Conservation (phyloP, 2,113 vertebrate genomes). For the Coptodon bakossiorum region DNA sequence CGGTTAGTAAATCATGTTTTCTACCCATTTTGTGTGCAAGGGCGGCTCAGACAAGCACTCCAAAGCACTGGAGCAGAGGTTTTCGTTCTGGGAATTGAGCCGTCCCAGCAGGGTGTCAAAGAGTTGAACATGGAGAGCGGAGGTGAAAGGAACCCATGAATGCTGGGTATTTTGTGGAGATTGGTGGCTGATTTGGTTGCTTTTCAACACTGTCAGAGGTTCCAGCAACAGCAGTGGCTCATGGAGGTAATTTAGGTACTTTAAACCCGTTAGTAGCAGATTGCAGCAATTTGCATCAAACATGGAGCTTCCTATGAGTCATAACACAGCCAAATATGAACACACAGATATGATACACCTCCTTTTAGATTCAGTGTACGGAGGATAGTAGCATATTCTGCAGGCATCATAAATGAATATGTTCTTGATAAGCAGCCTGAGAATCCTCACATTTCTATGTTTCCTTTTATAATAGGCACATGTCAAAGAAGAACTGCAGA, state of each 20-base stretch:
- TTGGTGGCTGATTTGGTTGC: not conserved
- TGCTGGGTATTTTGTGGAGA: not conserved
- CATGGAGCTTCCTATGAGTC: not conserved
- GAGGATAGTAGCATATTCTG: not conserved
- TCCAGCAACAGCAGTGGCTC: not conserved
- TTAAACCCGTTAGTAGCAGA: not conserved
- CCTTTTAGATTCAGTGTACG: not conserved
- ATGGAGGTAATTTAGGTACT: not conserved
- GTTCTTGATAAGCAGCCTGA: not conserved
- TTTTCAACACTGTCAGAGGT: not conserved
- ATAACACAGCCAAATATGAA: not conserved
- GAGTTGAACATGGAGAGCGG: not conserved
- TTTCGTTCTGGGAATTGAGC: not conserved
- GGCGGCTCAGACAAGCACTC: not conserved
- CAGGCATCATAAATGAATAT: not conserved
- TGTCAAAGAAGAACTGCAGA: not conserved
- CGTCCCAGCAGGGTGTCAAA: not conserved
- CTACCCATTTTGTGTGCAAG: not conserved
- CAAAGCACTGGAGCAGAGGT: not conserved
- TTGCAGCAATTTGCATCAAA: constrained; percentile 11
- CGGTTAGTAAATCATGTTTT: not conserved
- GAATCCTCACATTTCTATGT: not conserved
- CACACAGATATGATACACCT: not conserved
- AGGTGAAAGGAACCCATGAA: not conserved
- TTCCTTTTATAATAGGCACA: not conserved